These are phyloP conservation scores for Empidonax traillii DNA, from an alignment of 2,113 vertebrate genomes.

Conservation along the genomic window DNA sequence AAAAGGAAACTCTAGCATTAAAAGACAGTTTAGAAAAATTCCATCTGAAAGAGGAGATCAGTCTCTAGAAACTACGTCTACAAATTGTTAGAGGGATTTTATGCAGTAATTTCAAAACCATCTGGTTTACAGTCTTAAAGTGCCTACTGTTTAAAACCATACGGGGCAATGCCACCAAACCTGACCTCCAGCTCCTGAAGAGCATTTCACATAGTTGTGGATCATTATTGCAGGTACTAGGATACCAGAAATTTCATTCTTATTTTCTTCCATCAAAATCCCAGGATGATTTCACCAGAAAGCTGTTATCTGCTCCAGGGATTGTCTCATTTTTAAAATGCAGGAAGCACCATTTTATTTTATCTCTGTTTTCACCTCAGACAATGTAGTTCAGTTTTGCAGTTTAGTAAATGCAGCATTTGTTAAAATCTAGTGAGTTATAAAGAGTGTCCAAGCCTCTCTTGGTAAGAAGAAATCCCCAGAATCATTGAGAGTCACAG, in stretches of 20 bases:
- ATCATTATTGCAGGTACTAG: background rate
- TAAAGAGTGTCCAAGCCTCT: background rate
- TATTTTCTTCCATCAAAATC: background rate
- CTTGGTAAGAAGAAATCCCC: background rate
- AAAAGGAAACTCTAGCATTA: background rate
- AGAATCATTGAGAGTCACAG: background rate
- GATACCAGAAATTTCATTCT: background rate
- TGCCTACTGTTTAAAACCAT: background rate
- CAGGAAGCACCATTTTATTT: background rate
- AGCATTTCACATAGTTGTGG: accelerated
- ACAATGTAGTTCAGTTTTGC: background rate
- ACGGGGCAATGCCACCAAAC: background rate
- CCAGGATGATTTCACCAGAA: background rate
- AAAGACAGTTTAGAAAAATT: background rate
- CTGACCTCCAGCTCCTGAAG: background rate
- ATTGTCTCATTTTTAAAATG: background rate
- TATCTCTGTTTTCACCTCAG: background rate
- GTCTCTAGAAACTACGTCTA: background rate
- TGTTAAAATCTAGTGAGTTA: background rate
- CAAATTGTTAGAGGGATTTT: background rate
- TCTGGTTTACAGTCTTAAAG: background rate
- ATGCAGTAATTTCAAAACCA: background rate
- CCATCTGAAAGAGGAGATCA: background rate
- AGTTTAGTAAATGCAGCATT: background rate
- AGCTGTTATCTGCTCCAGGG: background rate